phyloP scores from a whole-genome alignment of 2,888 invertebrate species.

The Ochropleura plecta region DNA sequence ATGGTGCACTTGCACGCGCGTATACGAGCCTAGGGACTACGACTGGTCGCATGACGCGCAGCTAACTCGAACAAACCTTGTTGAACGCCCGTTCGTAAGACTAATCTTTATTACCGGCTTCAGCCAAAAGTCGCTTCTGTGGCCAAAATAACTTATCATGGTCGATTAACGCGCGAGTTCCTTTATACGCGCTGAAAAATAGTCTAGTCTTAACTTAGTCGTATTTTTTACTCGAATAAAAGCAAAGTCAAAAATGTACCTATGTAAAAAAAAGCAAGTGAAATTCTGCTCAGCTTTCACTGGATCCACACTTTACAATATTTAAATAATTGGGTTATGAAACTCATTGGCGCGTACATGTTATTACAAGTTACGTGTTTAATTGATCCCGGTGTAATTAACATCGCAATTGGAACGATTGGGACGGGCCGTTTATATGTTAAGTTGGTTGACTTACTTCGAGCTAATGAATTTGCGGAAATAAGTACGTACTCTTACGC shows the following conservation, averaged over 20 bases:
- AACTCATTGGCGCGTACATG: conserved; percentile 51
- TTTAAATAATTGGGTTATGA: conserved; percentile 60
- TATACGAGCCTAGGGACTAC: background rate
- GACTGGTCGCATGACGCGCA: background rate
- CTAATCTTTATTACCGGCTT: background rate
- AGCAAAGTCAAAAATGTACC: background rate
- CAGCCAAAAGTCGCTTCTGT: no score
- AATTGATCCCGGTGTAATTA: conserved; percentile 57
- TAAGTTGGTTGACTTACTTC: conserved; percentile 39
- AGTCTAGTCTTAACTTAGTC: background rate
- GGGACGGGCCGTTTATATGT: conserved; percentile 30
- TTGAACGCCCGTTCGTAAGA: background rate
- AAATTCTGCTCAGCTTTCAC: conserved; percentile 1
- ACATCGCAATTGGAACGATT: conserved; percentile 47
- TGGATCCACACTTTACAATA: conserved; percentile 8
- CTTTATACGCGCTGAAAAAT: background rate
- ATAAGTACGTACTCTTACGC: conserved; percentile 1
- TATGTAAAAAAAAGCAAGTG: background rate
- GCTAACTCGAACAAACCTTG: background rate
- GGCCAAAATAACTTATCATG: no score
- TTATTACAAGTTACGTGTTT: conserved; percentile 58
- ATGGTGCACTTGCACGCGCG: background rate
- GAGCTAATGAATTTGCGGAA: conserved; percentile 31
- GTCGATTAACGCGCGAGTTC: background rate
- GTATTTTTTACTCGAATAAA: background rate